Evolutionary conservation across 2,113 vertebrate species (phyloP).

Genomic region (Nesoenas mayeri): DNA sequence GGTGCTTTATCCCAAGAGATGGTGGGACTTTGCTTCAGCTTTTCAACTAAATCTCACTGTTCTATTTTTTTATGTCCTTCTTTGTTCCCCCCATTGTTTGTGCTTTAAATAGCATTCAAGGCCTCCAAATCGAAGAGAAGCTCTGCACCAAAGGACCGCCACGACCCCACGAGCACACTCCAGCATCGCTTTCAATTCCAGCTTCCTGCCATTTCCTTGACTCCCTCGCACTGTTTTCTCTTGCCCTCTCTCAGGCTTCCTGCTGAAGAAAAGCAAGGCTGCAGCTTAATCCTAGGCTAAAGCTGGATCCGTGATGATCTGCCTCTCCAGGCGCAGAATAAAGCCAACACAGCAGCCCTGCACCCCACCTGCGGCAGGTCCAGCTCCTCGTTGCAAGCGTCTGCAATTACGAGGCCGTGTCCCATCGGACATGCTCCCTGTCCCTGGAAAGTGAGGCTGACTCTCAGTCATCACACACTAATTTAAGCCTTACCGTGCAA

Average conservation of each 20-base stretch:
- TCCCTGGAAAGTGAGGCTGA: background rate
- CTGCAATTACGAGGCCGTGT: background rate
- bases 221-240: background rate
- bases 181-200: background rate
- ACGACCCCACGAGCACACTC: fast-evolving
- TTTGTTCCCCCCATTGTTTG: fast-evolving
- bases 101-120: background rate
- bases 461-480: fast-evolving
- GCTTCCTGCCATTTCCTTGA: background rate
- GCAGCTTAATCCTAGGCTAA: background rate
- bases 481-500: background rate
- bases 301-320: background rate
- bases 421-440: fast-evolving
- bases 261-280: background rate
- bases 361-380: background rate
- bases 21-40: background rate
- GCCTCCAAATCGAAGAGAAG: background rate
- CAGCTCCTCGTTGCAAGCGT: background rate
- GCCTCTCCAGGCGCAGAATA: background rate
- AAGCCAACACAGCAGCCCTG: background rate
- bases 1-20: background rate
- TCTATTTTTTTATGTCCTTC: background rate
- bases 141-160: background rate
- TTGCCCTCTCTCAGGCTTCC: background rate
- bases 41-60: background rate